Evolutionary conservation across 2,113 vertebrate species (phyloP), one percentile per base, ranked within the genome.

Genomic region (Pelusios castaneus): DNA sequence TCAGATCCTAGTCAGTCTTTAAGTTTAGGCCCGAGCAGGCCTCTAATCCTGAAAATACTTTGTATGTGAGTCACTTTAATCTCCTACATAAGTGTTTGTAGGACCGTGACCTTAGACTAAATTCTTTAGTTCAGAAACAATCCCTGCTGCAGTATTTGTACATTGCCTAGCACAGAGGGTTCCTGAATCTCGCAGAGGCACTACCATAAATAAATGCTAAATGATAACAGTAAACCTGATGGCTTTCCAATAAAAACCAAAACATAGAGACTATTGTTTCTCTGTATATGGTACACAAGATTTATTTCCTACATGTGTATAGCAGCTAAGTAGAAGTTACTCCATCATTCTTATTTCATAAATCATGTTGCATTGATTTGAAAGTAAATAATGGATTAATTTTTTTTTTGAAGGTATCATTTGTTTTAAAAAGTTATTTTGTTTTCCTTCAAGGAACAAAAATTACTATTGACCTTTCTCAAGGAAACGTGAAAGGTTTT

Each of bases 391-490:
- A 95, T 84, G 82, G 31, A 13, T 89, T 52, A 29, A 83, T 34
- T 90, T 89, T 49, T 45, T 89, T 89, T 93, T 93, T 94, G 56
- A 63, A 93, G 93, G 92, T 82, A 27, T 94, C 14, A 1, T 93
- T 82, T 95, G 82, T 85, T 82, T 82, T 84, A 25, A 21, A 0
- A 87, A 4, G 6, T 43, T 51, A 56, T 21, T 14, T 78, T 34
- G 7, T 89, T 87, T 91, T 78, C 73, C 11, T 17, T 86, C 63
- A 54, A 82, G 76, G 58, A 88, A 34, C 3, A 0, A 10, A 41
- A 67, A 43, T 85, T 82, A 14, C 41, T 75, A 22, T 78, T 47
- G 89, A 55, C 31, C 92, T 67, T 76, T 31, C 29, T 47, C 24
- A 3, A n/a, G 88, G 85, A 73, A 51, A 47, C 38, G 22, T 0